Evolutionary conservation across 1,140 invertebrate species (phyloP).

Genomic region (Neodiprion pinetum): DNA sequence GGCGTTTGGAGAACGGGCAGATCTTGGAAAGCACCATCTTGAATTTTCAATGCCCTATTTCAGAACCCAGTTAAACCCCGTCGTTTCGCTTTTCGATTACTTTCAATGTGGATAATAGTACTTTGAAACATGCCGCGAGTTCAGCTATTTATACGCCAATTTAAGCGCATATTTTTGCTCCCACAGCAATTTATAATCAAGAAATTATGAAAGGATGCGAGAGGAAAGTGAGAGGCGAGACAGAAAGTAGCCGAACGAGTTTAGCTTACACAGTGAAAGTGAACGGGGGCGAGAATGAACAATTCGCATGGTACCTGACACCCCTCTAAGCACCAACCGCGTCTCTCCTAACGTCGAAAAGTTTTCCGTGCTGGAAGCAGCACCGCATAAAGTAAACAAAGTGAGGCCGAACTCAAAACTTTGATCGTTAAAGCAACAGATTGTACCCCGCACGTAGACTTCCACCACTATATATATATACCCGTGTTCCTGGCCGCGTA

Average conservation of each 20-base stretch:
- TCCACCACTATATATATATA: background rate
- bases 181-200: background rate
- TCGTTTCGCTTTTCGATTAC: background rate
- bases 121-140: background rate
- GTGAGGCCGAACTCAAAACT: conserved; percentile 16
- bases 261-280: background rate
- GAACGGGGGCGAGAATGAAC: background rate
- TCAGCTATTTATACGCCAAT: conserved; percentile 33
- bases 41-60: conserved; percentile 14
- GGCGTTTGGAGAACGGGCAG: conserved; percentile 26
- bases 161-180: conserved; percentile 8
- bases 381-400: conserved; percentile 5
- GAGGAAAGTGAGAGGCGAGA: background rate
- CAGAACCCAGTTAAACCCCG: no score
- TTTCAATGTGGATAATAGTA: background rate
- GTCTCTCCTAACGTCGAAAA: background rate
- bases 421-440: conserved; percentile 33
- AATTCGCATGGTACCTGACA: background rate
- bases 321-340: background rate
- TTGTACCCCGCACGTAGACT: conserved; percentile 17
- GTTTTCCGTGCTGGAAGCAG: background rate
- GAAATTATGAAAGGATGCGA: background rate
- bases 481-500: background rate
- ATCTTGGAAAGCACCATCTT: conserved; percentile 22
- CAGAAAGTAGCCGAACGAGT: background rate